Evolutionary conservation across 2,113 vertebrate species (phyloP).

Genomic region (Elaphurus davidianus): DNA sequence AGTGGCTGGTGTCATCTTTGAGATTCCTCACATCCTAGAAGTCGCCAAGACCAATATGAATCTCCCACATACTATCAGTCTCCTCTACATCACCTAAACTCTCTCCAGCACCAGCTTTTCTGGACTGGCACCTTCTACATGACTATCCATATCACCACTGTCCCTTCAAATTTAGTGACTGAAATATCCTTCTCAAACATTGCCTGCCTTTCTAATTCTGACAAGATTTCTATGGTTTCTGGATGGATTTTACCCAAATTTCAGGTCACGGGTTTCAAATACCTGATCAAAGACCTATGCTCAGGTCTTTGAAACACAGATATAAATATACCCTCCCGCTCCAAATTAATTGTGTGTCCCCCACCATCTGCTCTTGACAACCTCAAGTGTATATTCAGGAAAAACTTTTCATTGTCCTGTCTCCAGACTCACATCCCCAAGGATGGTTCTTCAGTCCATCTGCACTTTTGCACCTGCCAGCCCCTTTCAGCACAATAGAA

Average conservation of each 20-base stretch:
- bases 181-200: neutral
- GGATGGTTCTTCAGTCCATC: neutral
- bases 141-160: neutral
- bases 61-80: neutral
- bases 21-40: neutral
- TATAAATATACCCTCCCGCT: neutral
- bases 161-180: neutral
- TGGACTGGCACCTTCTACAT: neutral
- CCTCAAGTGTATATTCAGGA: neutral
- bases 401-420: neutral
- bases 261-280: neutral
- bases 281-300: neutral
- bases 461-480: neutral
- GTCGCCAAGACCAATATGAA: neutral
- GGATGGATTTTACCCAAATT: neutral
- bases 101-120: neutral
- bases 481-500: accelerated
- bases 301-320: neutral
- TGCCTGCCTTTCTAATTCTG: neutral
- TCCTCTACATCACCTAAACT: neutral
- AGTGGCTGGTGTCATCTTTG: neutral
- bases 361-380: neutral
- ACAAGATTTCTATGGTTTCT: neutral
- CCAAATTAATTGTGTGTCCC: neutral
- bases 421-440: neutral